Evolutionary conservation across 1,140 invertebrate species (phyloP).

Genomic region (Zaprionus lachaisei): DNA sequence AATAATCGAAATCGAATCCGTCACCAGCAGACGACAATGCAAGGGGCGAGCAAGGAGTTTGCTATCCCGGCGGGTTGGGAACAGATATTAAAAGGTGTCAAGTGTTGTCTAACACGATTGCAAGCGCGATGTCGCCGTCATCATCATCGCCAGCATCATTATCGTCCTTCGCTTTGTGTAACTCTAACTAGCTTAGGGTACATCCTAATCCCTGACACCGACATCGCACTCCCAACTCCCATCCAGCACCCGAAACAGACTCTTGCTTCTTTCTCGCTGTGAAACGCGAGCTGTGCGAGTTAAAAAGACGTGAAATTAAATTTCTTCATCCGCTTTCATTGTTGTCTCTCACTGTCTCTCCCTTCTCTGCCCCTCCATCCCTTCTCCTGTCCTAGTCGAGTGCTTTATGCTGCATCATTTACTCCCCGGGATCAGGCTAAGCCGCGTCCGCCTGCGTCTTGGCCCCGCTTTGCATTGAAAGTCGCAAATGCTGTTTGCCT

Average conservation of each 20-base stretch:
- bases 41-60: conserved; percentile 15
- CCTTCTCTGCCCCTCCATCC: background rate
- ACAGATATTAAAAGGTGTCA: conserved; percentile 69
- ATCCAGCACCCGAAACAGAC: background rate
- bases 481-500: conserved; percentile 60
- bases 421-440: conserved; percentile 58
- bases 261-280: conserved; percentile 24
- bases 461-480: conserved; percentile 45
- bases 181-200: conserved; percentile 39
- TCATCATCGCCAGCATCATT: conserved; percentile 40
- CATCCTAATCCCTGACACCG: conserved; percentile 42
- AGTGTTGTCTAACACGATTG: conserved; percentile 52
- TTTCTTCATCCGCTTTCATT: conserved; percentile 78
- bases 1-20: conserved; percentile 80
- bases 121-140: conserved; percentile 32
- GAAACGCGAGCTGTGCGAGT: conserved; percentile 73
- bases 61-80: background rate
- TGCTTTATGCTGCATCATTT: conserved; percentile 53
- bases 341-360: conserved; percentile 38
- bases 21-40: conserved; percentile 64
- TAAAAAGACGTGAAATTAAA: conserved; percentile 81
- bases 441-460: conserved; percentile 30
- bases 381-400: background rate
- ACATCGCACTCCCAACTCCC: background rate
- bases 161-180: conserved; percentile 35